These are phyloP conservation scores for Drosophila stalkeri DNA, from an alignment of 2,888 invertebrate species.

Conservation along the genomic window DNA sequence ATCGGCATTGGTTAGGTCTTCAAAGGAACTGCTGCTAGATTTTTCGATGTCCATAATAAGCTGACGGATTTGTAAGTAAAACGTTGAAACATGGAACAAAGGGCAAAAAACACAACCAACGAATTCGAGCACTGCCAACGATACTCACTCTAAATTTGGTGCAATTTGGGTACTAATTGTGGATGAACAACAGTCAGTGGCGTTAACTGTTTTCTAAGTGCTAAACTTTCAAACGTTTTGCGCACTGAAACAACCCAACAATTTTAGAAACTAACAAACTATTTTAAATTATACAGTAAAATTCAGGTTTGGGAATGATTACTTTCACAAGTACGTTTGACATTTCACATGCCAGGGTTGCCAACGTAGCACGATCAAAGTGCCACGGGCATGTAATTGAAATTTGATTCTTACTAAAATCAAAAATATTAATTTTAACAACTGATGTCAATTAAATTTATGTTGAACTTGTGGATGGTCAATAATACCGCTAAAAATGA, in stretches of 20 bases:
- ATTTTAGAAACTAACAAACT: slow-evolving; percentile 42
- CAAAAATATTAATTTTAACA: background rate
- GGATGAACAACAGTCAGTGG: slow-evolving; percentile 16
- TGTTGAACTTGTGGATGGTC: background rate
- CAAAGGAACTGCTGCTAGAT: slow-evolving; percentile 89
- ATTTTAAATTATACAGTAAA: slow-evolving; percentile 43
- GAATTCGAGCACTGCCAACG: slow-evolving; percentile 14
- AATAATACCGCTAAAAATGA: too few relatives aligned
- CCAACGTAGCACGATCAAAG: slow-evolving; percentile 10
- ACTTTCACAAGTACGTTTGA: slow-evolving; percentile 61
- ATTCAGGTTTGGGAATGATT: slow-evolving; percentile 55
- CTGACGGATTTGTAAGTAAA: slow-evolving; percentile 34
- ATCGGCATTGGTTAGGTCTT: slow-evolving; percentile 87
- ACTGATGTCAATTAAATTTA: background rate
- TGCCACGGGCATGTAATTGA: background rate
- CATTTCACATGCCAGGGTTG: slow-evolving; percentile 49
- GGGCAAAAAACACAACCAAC: slow-evolving; percentile 52
- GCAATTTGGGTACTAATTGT: slow-evolving; percentile 25
- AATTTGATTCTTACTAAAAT: background rate
- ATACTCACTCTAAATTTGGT: slow-evolving; percentile 33
- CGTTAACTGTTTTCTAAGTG: slow-evolving; percentile 11
- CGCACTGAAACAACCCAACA: slow-evolving; percentile 29
- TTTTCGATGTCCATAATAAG: slow-evolving; percentile 86
- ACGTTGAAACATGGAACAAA: slow-evolving; percentile 70
- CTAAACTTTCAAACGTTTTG: slow-evolving; percentile 8